Conservation (phyloP, 2,113 vertebrate species). For the Natator depressus region DNA sequence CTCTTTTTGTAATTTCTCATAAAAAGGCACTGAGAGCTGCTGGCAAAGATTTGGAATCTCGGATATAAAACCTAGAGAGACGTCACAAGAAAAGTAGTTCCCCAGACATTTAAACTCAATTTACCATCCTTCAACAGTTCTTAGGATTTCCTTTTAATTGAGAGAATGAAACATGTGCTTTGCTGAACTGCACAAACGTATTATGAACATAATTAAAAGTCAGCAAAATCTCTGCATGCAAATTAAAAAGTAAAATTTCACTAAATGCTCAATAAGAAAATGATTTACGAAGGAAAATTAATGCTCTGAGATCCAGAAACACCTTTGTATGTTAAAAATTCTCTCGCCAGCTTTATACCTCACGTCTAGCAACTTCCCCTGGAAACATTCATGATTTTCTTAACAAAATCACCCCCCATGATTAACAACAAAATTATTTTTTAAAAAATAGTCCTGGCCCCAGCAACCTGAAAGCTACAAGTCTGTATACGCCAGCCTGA, state of each 20-base stretch:
- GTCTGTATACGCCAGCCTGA: not conserved
- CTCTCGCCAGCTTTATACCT: not conserved
- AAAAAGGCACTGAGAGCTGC: not conserved
- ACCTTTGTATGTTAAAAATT: not conserved
- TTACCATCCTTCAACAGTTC: constrained; percentile 12
- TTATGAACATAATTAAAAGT: not conserved
- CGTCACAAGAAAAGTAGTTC: not conserved
- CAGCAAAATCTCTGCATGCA: not conserved
- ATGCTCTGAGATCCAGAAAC: not conserved
- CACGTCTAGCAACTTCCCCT: not conserved
- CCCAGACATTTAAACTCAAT: constrained; percentile 31
- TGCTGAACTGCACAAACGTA: not conserved
- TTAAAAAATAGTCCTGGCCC: constrained; percentile 4
- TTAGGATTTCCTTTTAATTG: not conserved
- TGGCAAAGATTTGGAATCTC: not conserved
- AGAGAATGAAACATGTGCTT: not conserved
- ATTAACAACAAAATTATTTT: not conserved
- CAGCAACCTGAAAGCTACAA: not conserved
- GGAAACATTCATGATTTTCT: not conserved
- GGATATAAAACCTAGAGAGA: not conserved
- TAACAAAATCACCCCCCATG: not conserved
- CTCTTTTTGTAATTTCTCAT: not conserved
- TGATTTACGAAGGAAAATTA: not conserved
- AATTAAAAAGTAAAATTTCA: not conserved
- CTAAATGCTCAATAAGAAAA: not conserved